A percentile compares a stretch with the other conserved stretches of the same genome.
These are phyloP conservation scores for Sphenopsis melanotis DNA, from an alignment of 2,797 vertebrate species.

Conservation along the genomic window DNA sequence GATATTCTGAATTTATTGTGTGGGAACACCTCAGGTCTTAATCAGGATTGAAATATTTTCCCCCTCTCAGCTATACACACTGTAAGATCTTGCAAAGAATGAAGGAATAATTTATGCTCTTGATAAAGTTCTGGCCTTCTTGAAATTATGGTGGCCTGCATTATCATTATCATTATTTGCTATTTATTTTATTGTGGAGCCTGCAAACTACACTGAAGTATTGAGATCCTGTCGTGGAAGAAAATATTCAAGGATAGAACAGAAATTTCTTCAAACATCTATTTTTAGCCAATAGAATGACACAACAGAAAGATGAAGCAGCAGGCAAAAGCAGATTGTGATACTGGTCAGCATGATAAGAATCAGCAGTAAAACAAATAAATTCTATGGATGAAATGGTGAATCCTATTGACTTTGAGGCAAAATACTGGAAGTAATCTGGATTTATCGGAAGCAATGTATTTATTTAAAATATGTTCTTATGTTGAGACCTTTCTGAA, in stretches of 20 bases:
- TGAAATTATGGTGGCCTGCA: not conserved
- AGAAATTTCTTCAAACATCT: not conserved
- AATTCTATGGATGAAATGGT: not conserved
- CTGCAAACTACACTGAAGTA: not conserved
- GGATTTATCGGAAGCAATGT: not conserved
- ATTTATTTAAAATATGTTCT: not conserved
- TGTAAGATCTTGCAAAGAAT: not conserved
- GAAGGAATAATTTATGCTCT: not conserved
- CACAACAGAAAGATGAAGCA: not conserved
- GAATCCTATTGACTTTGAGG: not conserved
- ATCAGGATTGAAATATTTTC: not conserved
- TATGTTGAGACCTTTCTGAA: not conserved
- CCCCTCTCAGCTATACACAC: not conserved
- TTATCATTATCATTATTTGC: not conserved
- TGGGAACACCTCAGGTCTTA: not conserved
- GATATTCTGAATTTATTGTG: not conserved
- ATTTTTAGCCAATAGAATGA: not conserved
- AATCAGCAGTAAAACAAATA: not conserved
- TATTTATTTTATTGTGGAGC: not conserved
- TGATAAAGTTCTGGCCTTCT: not conserved
- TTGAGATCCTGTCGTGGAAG: not conserved
- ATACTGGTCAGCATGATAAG: not conserved
- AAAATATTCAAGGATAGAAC: not conserved
- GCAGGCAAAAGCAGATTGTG: not conserved
- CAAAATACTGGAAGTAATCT: not conserved